Percentiles rank a stretch among this genome's conserved stretches.
Conservation (phyloP, 2,797 vertebrate species). For the Cossypha polioptera region DNA sequence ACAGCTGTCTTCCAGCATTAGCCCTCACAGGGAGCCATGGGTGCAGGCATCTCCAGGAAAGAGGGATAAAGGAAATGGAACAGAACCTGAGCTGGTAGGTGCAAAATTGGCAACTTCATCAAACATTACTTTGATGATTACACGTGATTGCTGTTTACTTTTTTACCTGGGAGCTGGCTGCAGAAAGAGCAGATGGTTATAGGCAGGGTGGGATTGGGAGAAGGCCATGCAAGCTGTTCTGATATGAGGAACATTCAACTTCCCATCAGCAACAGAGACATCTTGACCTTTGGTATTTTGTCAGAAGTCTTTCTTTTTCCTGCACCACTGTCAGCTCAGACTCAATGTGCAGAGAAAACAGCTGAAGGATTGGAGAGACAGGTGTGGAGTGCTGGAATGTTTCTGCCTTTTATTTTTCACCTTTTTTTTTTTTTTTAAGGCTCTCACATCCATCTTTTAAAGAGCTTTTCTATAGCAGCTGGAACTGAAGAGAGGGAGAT, state of each 20-base stretch:
- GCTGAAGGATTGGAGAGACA: neutral
- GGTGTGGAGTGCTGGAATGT: neutral
- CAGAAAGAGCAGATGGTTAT: conserved; percentile 18
- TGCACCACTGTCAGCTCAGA: neutral
- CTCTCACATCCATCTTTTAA: neutral
- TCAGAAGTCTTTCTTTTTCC: neutral
- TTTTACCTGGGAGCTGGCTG: neutral
- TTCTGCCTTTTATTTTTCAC: neutral
- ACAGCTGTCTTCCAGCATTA: neutral
- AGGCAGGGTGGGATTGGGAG: conserved; percentile 8
- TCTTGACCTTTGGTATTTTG: conserved; percentile 11
- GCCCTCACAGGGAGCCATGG: neutral
- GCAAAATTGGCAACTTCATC: neutral
- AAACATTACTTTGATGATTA: neutral
- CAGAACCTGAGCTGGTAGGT: neutral
- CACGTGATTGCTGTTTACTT: conserved; percentile 21
- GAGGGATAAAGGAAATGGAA: neutral
- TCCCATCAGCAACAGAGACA: neutral
- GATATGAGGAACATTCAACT: neutral
- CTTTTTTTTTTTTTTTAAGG: neutral
- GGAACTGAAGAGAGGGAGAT: neutral
- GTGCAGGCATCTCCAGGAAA: neutral
- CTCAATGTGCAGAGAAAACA: neutral
- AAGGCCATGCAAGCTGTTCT: neutral
- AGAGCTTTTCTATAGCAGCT: neutral